Percentiles rank a stretch among this genome's conserved stretches.
Evolutionary conservation across 2,888 invertebrate genomes (phyloP).

Genomic region (Mythimna albipuncta): DNA sequence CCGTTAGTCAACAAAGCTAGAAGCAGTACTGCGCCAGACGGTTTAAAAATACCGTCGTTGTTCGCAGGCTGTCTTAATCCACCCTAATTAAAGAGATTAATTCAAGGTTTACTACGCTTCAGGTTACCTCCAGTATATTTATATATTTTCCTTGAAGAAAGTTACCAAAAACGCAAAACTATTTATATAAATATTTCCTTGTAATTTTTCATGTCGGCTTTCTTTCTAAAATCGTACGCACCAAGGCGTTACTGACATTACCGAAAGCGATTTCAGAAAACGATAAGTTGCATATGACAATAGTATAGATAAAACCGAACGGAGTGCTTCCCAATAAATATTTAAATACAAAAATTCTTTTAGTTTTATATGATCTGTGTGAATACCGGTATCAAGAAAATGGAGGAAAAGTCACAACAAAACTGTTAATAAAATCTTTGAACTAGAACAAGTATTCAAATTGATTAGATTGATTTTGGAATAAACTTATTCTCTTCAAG

Average conservation of each 20-base stretch:
- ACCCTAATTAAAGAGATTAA: conserved; percentile 6
- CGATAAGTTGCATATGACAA: neutral
- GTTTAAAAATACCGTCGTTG: conserved; percentile 3
- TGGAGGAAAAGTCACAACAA: conserved; percentile 10
- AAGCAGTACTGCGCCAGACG: neutral
- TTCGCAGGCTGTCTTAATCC: conserved; percentile 3
- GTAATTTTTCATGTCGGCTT: neutral
- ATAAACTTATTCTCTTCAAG: no score
- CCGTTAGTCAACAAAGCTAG: neutral
- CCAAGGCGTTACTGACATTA: no score
- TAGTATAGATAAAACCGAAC: neutral
- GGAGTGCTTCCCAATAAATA: neutral
- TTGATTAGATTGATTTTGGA: neutral
- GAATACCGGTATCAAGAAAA: neutral
- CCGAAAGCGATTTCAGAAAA: no score
- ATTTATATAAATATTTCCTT: neutral
- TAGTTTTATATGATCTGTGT: neutral
- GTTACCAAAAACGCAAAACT: neutral
- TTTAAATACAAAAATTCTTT: neutral
- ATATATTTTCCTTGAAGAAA: neutral
- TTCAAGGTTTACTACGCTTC: neutral
- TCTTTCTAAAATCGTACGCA: no score
- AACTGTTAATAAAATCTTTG: neutral
- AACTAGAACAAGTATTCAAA: no score
- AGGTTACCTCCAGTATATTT: neutral